Evolutionary conservation across 2,888 invertebrate genomes (phyloP), one percentile per base, ranked within the genome.

Genomic region (Stenurella melanura): DNA sequence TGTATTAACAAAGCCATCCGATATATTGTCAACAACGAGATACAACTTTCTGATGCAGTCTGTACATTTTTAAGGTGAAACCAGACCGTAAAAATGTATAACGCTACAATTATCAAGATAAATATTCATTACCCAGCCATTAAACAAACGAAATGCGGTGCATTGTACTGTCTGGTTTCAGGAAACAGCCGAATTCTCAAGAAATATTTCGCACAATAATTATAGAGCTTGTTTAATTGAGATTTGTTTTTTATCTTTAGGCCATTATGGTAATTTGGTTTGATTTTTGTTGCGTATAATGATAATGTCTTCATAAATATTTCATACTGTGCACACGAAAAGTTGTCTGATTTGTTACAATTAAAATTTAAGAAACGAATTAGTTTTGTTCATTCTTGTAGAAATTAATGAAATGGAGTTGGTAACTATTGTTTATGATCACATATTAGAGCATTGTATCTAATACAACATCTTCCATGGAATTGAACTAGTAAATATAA

Each of bases 101-200:
- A 80, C 80, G 79, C 76, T 75, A 76, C 79, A 80, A 79, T 82
- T 79, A 81, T 78, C 74, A 71, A 70, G 79, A 82, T 82, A 80
- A 82, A 81, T 82, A 82, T 82, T 82, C 81, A 81, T 82, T 81
- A 81, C 72, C n/a, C 72, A 69, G 68, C 76, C 76, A 80, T 82
- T 82, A 82, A 82, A 81, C 72, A 71, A 73, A 81, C 77, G 78
- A 81, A 81, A 81, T 75, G 71, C 77, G 80, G 80, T 81, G 78
- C 81, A 83, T 83, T 83, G 81, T 83, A 72, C 76, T 61, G 54
- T 64, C 66, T 72, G 66, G 58, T 61, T 74, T 72, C 79, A 79
- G 81, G 81, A 78, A 79, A 81, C 75, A 80, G 73, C 79, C 78
- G 78, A 82, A 82, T 82, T 82, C 81, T 81, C 79, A 82, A 77